Evolutionary conservation across 2,113 vertebrate genomes (phyloP), one percentile per base, ranked within the genome.

Genomic region (Halcyon senegalensis): DNA sequence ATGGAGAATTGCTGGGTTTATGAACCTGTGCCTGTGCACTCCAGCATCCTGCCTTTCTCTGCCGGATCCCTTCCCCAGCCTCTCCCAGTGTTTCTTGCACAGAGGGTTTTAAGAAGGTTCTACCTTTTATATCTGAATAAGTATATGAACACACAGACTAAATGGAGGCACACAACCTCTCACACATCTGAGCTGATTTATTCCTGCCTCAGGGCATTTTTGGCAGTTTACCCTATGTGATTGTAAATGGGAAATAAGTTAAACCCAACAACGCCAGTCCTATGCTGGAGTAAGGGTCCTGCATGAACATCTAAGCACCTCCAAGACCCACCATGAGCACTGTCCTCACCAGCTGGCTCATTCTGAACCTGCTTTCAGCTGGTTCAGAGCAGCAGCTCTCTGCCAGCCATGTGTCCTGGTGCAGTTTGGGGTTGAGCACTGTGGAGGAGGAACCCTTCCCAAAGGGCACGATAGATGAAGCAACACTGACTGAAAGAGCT

Each of bases 241-340:
- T 16, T n/a, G 48, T 18, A 4, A 30, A 79, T 85, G 31, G 51
- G 4, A 30, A n/a, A 3, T 24, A 60, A 43, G 27, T 89, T 43
- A 50, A 87, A 39, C 11, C 23, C 2, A 1, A 2, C 46, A 51
- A 20, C 1, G 1, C 16, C 28, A 16, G 30, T 7, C 33, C 55
- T 25, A 5, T 0, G 2, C 44, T 64, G 16, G 13, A 68, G 14
- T 8, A 73, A 59, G 21, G 28, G 20, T 24, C n/a, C 41, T 16
- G 28, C 59, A 23, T 6, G 43, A 17, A 76, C 85, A 79, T 41
- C 43, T 76, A 19, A 87, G 64, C 37, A 28, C 10, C 39, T 39
- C 46, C 46, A 63, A 39, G 24, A 41, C 18, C 35, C 16, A 4
- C 23, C 67, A 58, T 0, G 0, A 74, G 64, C n/a, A 25, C 24